Conservation (phyloP, 2,888 invertebrate species). For the Hylaea fasciaria region DNA sequence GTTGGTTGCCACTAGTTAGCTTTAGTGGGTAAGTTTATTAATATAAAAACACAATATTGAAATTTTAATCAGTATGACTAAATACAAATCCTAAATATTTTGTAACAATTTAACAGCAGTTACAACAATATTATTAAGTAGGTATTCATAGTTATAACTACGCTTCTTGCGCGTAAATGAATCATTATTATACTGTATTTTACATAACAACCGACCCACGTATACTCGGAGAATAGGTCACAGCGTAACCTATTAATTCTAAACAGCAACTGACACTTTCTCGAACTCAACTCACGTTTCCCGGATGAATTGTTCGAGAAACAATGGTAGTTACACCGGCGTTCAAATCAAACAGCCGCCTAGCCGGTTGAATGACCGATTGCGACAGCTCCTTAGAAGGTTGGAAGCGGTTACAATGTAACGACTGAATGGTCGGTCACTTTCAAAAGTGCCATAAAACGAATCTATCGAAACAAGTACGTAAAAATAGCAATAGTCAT, state of each 20-base stretch:
- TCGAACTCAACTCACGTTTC: conserved; percentile 30
- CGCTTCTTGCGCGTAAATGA: conserved; percentile 6
- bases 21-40: too few species aligned
- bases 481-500: too few species aligned
- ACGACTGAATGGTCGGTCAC: not conserved
- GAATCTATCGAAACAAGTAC: not conserved
- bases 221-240: conserved; percentile 4
- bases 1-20: too few species aligned
- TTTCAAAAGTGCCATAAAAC: not conserved
- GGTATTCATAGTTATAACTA: not conserved
- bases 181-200: not conserved
- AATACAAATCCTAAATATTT: too few species aligned
- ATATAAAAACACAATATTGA: too few species aligned
- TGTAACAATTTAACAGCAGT: too few species aligned
- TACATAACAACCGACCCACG: conserved; percentile 1
- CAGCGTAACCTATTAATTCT: conserved; percentile 4
- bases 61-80: too few species aligned
- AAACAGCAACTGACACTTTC: conserved; percentile 6
- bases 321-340: conserved; percentile 44
- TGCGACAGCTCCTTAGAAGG: conserved; percentile 41
- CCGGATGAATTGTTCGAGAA: conserved; percentile 27
- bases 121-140: not conserved
- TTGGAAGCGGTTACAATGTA: not conserved
- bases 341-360: conserved; percentile 41
- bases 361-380: conserved; percentile 61